Evolutionary conservation across 2,888 invertebrate species (phyloP).

Genomic region (Eustalomyia histrio): DNA sequence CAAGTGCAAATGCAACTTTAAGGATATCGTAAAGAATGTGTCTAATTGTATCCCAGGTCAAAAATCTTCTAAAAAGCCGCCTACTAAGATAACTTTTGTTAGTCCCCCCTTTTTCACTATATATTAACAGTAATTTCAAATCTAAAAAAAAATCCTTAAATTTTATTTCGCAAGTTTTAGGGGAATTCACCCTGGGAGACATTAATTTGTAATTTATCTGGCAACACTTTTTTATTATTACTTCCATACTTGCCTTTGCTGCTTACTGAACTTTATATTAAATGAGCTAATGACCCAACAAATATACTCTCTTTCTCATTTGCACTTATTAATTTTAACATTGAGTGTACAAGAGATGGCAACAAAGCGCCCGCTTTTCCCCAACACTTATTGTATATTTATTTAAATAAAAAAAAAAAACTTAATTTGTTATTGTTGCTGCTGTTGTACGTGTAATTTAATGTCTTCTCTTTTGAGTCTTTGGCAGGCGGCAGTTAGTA

Average conservation of each 20-base stretch:
- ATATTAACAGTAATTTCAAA: no score
- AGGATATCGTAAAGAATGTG: no score
- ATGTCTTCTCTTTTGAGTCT: neutral
- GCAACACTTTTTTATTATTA: neutral
- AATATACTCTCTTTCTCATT: slow-evolving; percentile 24
- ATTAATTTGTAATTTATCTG: neutral
- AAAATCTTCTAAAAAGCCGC: no score
- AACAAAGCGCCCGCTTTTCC: slow-evolving; percentile 46
- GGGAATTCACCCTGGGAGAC: no score
- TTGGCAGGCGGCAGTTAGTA: slow-evolving; percentile 16
- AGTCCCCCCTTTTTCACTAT: no score
- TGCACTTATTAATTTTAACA: slow-evolving; percentile 32
- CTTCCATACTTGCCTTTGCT: slow-evolving; percentile 22
- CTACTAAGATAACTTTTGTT: no score
- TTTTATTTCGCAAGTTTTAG: no score
- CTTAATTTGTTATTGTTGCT: slow-evolving; percentile 19
- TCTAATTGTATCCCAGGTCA: no score
- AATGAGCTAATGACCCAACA: slow-evolving; percentile 57
- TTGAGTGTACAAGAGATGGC: slow-evolving; percentile 49
- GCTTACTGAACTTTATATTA: slow-evolving; percentile 30
- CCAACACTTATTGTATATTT: slow-evolving; percentile 25
- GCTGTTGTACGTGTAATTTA: slow-evolving; percentile 23
- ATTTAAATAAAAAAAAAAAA: slow-evolving; percentile 42
- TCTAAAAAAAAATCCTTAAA: no score
- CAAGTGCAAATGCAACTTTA: no score